phyloP scores from a whole-genome alignment of 2,888 invertebrate species.

The Rhabditoides inermis region DNA sequence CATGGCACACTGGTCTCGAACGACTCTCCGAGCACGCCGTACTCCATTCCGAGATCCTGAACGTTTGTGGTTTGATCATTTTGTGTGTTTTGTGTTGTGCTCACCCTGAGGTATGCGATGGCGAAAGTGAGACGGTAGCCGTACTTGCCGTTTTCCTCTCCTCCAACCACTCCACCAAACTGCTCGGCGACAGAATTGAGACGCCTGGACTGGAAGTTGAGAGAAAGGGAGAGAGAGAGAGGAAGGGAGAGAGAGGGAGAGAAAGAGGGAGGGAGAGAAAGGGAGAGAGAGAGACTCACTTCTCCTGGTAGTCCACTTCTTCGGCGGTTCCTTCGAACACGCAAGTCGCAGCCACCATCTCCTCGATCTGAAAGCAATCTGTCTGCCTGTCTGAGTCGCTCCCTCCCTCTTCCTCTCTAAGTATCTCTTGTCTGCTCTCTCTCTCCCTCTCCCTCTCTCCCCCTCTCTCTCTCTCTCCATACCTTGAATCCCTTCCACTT shows the following conservation, averaged over 20 bases:
- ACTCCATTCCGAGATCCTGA: slow-evolving; percentile 81
- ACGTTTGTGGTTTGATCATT: slow-evolving; percentile 23
- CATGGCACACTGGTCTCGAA: slow-evolving; percentile 98
- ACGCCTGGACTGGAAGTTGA: too few relatives aligned
- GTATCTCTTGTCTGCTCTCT: too few relatives aligned
- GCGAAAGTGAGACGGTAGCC: slow-evolving; percentile 95
- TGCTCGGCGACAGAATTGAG: too few relatives aligned
- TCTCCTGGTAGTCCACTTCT: slow-evolving; percentile 71
- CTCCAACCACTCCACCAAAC: slow-evolving; percentile 71
- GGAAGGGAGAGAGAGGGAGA: too few relatives aligned
- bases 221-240: too few relatives aligned
- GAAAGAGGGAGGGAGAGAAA: too few relatives aligned
- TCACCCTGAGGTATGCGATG: slow-evolving; percentile 89
- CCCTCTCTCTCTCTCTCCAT: background rate
- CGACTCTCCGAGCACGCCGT: slow-evolving; percentile 81
- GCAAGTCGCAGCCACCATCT: slow-evolving; percentile 82
- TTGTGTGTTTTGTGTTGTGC: background rate
- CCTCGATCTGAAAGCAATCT: slow-evolving; percentile 58
- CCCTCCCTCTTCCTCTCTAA: too few relatives aligned
- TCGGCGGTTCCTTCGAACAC: slow-evolving; percentile 70
- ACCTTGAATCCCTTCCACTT: slow-evolving; percentile 76
- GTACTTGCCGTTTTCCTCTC: slow-evolving; percentile 82
- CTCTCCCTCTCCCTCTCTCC: too few relatives aligned
- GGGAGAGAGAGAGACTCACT: too few relatives aligned
- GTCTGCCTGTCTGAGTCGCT: too few relatives aligned